A percentile compares a stretch with the other conserved stretches of the same genome.
phyloP scores from a whole-genome alignment of 53 echinoderm and acorn worm species.

The Apostichopus leukothele region DNA sequence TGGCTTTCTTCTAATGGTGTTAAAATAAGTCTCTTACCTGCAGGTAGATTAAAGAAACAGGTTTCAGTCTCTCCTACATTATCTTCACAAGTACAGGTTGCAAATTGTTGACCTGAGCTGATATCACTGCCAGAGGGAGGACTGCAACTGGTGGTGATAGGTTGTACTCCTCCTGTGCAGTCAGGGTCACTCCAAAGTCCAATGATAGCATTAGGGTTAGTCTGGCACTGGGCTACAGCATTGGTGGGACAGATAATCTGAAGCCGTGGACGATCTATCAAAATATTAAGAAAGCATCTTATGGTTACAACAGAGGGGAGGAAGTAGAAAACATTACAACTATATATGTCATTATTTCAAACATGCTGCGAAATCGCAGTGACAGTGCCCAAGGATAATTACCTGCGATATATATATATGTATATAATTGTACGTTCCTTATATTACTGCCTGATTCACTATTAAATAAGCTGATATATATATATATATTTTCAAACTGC shows the following conservation, averaged over 20 bases:
- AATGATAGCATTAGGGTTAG: not conserved
- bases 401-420: no score
- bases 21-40: not conserved
- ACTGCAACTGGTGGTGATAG: not conserved
- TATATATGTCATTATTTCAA: no score
- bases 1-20: not conserved
- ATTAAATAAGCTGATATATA: no score
- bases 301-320: no score
- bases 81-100: conserved; percentile 16
- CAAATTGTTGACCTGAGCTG: not conserved
- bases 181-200: conserved; percentile 13
- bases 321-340: no score
- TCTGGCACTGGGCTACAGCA: not conserved
- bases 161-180: conserved; percentile 2
- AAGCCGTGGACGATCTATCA: not conserved
- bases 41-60: not conserved
- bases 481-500: no score
- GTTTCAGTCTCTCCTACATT: not conserved
- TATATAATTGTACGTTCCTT: no score
- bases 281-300: no score
- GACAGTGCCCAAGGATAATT: no score
- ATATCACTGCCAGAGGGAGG: conserved; percentile 15
- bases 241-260: not conserved
- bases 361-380: no score
- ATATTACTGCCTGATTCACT: no score